Evolutionary conservation across 2,797 vertebrate species (phyloP), one percentile per base, ranked within the genome.

Genomic region (Erpetoichthys calabaricus): DNA sequence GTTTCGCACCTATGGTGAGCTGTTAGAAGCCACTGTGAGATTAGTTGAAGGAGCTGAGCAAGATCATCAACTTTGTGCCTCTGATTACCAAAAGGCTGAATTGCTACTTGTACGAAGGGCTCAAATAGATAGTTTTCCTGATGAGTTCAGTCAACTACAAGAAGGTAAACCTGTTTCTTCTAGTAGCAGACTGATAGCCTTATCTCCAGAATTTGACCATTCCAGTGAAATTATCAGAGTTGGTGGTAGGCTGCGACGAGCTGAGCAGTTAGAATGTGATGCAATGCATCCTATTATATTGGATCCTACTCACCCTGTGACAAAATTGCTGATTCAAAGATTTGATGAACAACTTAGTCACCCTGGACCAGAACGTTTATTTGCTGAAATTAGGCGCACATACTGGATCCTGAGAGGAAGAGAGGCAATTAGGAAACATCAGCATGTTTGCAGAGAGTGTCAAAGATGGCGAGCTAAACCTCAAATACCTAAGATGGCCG

Each of bases 321-420:
- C 63, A 44, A 56, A 60, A 6, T 45, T 70, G 42, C 53, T 64
- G 2, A 68, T 64, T 2, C 51, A 57, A 25, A 45, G 54, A 2
- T 59, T 9, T 2, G 58, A 68, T 8, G 1, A 42, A 55, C 3
- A 57, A 51, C 0, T 49, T 9, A 6, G 7, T 9, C 47, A 49
- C n/a, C 47, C 47, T 4, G 47, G 47, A 49, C 3, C 47, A 49
- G 47, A 49, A 49, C 47, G n/a, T 7, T 6, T 49, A 3, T 41
- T 63, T 4, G 53, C 60, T 4, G 60, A 64, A 7, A n/a, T 60
- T 2, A 6, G 43, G 6, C 52, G 45, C 3, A 9, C 4, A 7
- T 60, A 51, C 42, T 64, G 65, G 62, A 47, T 65, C 3, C 45
- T 63, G 3, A 1, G 9, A 7, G 59, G 51, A 2, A 55, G 55